Base-by-base conservation (phyloP, 2,113 vertebrate genomes). In the Pluvialis apricaria region DNA sequence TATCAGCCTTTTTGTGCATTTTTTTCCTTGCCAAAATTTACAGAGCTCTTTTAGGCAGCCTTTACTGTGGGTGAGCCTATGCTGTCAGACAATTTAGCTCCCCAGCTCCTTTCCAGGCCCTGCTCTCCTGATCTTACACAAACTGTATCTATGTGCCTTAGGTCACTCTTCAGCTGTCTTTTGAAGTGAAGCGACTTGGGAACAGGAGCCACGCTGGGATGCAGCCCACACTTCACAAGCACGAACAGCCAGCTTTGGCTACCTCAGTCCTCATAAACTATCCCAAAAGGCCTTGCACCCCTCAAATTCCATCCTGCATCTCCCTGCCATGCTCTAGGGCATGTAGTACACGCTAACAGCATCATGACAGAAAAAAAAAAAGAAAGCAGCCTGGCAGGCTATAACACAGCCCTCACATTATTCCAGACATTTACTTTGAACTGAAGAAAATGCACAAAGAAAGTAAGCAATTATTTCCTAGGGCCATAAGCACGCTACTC, bases 321-420 rank as follows among this genome's bases (percentile, higher is more conserved):
- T 61, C 40, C 40, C 28, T 90, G 32, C 17, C 5, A 0, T 79
- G 57, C 32, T 52, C 25, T 49, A 26, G 29, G 55, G 34, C 17
- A 31, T 6, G 2, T 0, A 86, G 19, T 11, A 29, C 29, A 24
- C 17, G 26, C 19, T 52, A 61, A 44, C 1, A 1, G 24, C 15
- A 54, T 58, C 72, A 31, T 54, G 60, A n/a, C 19, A 82, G 54
- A 86, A 92, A 72, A 65, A 29, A 85, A 85, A 92, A 72, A 65
- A 29, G 10, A 78, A 25, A 58, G 52, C 55, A 79, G 28, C 20
- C 44, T 86, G 51, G 19, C 24, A 83, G 31, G 26, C 36, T 80
- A 14, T n/a, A 66, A 64, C 45, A 83, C 45, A 94, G 47, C 10
- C 21, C 31, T 66, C 1, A 0, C 15, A 16, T 73, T 86, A 31